Base-by-base conservation (phyloP, 2,113 vertebrate genomes). In the Isichthys henryi region DNA sequence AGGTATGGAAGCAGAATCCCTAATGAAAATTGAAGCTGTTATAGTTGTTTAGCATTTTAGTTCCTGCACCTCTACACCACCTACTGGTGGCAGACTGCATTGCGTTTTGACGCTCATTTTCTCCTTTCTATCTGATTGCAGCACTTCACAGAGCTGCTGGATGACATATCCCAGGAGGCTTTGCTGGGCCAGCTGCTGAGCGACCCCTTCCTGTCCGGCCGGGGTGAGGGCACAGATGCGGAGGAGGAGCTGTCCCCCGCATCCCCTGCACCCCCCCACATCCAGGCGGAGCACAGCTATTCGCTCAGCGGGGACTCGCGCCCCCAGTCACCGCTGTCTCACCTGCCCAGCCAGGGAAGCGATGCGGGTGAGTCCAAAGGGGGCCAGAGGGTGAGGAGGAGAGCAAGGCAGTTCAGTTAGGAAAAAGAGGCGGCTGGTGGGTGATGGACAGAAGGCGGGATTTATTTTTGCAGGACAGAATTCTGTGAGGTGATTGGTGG, bases 261-360 rank as follows among this genome's bases (percentile, higher is more conserved):
- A 0, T 99, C 98, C 43, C 97, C 98, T 0, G 96, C 96, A 0
- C 97, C 97, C 0, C 98, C 98, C 2, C 98, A 98, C 95, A 99
- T 99, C 94, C 97, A 98, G 88, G 97, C 97, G 0, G 98, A 99
- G 46, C 98, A 99, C 95, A 99, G 98, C 95, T 99, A 99, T 93
- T 99, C 98, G 1, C 96, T 99, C 85, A 97, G 98, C 0, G 98
- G 98, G 0, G 98, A 99, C 94, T 98, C 98, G 1, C 93, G 97
- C 0, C 97, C 97, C 0, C 98, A 98, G 94, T 99, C 98, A 0
- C 98, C 98, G 0, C 94, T 99, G 92, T 97, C 97, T 3, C 98
- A 99, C 89, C 95, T 97, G 70, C 95, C 97, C 0, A 92, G 96
- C 6, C 97, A 96, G 70, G 96, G 94, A 94, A 97, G 97, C 1